Conservation (phyloP, 2,888 invertebrate genomes). For the Xanthia icteritia region DNA sequence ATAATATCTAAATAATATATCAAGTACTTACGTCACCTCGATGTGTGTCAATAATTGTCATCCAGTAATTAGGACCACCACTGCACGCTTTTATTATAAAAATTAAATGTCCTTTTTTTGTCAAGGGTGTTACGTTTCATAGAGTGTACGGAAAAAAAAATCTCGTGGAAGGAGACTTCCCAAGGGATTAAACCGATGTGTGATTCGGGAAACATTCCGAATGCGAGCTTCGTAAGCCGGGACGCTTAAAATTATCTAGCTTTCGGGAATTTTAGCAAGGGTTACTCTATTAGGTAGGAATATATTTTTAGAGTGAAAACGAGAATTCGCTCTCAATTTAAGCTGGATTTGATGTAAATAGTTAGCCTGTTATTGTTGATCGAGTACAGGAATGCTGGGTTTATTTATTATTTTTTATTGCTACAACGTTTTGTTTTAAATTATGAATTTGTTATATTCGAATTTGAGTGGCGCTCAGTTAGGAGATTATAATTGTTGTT, state of each 20-base stretch:
- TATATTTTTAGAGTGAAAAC: constrained; percentile 47
- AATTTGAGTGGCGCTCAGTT: constrained; percentile 13
- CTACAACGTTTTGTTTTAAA: constrained; percentile 5
- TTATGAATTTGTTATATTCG: background rate
- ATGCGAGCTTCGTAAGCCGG: constrained; percentile 61
- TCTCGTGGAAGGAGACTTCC: constrained; percentile 59
- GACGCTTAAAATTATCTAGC: constrained; percentile 69
- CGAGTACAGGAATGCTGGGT: constrained; percentile 1
- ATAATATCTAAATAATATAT: background rate
- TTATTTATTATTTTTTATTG: constrained; percentile 7
- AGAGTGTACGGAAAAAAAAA: constrained; percentile 58
- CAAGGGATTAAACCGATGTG: constrained; percentile 65
- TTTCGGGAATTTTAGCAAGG: constrained; percentile 55
- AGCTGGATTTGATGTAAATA: constrained; percentile 51
- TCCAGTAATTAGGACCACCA: constrained; percentile 19
- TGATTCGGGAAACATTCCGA: constrained; percentile 64
- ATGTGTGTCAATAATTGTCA: constrained; percentile 26
- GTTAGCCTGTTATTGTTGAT: constrained; percentile 35
- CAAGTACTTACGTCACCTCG: background rate
- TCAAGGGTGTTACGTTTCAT: constrained; percentile 58
- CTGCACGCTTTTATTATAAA: constrained; percentile 36
- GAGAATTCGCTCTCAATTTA: constrained; percentile 36
- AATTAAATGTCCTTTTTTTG: constrained; percentile 39
- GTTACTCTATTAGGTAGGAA: constrained; percentile 38
- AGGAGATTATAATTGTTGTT: constrained; percentile 28